Percentiles rank a stretch among this genome's conserved stretches.
phyloP scores from a whole-genome alignment of 30 jellyfish, hydroid and myxozoan species.

The Cassiopea andromeda region DNA sequence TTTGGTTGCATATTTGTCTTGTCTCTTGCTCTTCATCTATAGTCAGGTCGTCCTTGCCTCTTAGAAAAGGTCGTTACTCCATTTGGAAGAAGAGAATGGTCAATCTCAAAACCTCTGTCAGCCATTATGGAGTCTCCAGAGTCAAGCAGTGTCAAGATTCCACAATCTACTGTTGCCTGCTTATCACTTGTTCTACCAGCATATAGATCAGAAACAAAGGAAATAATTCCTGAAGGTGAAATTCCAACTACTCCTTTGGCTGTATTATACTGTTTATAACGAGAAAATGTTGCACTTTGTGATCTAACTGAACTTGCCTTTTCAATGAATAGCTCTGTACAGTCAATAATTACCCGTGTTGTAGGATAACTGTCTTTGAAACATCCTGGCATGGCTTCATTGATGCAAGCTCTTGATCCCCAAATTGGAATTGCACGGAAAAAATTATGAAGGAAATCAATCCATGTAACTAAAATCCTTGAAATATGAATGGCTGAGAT shows the following conservation, averaged over 20 bases:
- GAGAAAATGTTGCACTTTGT: conserved; percentile 67
- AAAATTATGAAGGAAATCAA: conserved; percentile 40
- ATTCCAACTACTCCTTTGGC: conserved; percentile 88
- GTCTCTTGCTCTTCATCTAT: conserved; percentile 57
- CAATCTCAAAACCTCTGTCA: conserved; percentile 65
- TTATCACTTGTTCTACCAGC: conserved; percentile 67
- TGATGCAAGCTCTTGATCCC: conserved; percentile 42
- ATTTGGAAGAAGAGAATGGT: conserved; percentile 39
- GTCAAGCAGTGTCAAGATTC: conserved; percentile 36
- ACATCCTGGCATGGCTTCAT: conserved; percentile 70
- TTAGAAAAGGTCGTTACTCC: conserved; percentile 51
- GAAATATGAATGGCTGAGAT: conserved; percentile 30
- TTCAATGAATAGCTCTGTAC: conserved; percentile 73
- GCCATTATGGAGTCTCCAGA: conserved; percentile 79
- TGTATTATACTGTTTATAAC: conserved; percentile 72
- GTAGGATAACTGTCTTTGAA: conserved; percentile 52
- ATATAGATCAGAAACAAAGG: conserved; percentile 71
- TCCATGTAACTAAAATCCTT: conserved; percentile 48
- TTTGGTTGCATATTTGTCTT: background rate
- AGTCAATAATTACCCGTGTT: conserved; percentile 66
- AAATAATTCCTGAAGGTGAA: conserved; percentile 70
- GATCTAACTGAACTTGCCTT: conserved; percentile 71
- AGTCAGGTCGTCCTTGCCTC: conserved; percentile 46
- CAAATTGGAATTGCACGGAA: conserved; percentile 63
- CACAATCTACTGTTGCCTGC: conserved; percentile 34